These are phyloP conservation scores for Dicranocentrus wangi DNA, from an alignment of 2,888 invertebrate genomes.

Conservation along the genomic window DNA sequence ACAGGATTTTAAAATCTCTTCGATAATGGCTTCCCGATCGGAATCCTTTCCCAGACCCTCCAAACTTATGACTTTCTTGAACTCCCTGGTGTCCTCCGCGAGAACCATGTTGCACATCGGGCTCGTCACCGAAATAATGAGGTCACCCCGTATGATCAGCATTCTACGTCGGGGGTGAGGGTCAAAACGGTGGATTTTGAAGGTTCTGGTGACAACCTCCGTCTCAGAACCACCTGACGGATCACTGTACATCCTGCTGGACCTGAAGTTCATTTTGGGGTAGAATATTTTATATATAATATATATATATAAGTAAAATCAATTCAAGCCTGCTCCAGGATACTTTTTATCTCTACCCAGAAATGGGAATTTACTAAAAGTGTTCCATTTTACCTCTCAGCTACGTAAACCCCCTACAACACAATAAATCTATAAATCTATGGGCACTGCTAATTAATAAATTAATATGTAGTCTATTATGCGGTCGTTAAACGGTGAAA, in stretches of 20 bases:
- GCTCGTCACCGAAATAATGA: slow-evolving; percentile 66
- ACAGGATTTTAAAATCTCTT: slow-evolving; percentile 89
- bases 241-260: slow-evolving; percentile 48
- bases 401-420: no score
- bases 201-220: slow-evolving; percentile 70
- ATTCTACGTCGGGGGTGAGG: slow-evolving; percentile 68
- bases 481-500: no score
- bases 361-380: no score
- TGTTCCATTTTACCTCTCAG: no score
- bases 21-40: slow-evolving; percentile 85
- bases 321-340: no score
- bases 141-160: slow-evolving; percentile 70
- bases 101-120: slow-evolving; percentile 65
- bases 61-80: slow-evolving; percentile 87
- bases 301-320: no score
- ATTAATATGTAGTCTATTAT: no score
- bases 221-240: slow-evolving; percentile 35
- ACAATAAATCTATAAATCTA: no score
- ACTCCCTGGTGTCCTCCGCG: slow-evolving; percentile 76
- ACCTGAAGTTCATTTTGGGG: slow-evolving; percentile 11
- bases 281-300: no score
- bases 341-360: no score
- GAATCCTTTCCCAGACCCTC: slow-evolving; percentile 86
- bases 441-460: no score
- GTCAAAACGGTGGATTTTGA: slow-evolving; percentile 69